Evolutionary conservation across 2,113 vertebrate species (phyloP).

Genomic region (Pseudorhombus dupliciocellatus): DNA sequence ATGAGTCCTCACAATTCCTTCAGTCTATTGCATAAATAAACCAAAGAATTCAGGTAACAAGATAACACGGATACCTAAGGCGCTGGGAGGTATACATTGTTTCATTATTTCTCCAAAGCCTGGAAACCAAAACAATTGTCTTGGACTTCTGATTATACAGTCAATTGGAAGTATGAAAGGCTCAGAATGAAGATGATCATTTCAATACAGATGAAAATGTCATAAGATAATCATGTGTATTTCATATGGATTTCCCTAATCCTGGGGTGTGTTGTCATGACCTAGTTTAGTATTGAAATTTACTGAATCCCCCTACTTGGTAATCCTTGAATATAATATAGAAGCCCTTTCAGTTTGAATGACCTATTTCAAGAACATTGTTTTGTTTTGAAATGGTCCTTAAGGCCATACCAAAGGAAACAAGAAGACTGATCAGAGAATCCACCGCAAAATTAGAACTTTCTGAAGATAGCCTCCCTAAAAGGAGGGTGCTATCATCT

Average conservation of each 20-base stretch:
- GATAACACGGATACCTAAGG: slow-evolving; percentile 22
- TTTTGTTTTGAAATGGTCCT: slow-evolving; percentile 56
- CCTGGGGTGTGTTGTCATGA: slow-evolving; percentile 64
- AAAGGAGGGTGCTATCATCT: not conserved
- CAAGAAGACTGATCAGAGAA: slow-evolving; percentile 10
- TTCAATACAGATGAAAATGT: slow-evolving; percentile 57
- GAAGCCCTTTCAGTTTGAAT: slow-evolving; percentile 48
- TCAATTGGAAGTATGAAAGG: slow-evolving; percentile 58
- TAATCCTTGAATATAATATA: slow-evolving; percentile 68
- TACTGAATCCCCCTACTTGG: slow-evolving; percentile 60
- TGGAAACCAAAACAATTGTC: slow-evolving; percentile 32
- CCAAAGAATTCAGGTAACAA: slow-evolving; percentile 32
- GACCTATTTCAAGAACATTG: slow-evolving; percentile 60
- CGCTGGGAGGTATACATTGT: slow-evolving; percentile 2
- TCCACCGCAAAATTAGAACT: slow-evolving; percentile 9
- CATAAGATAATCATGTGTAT: slow-evolving; percentile 49
- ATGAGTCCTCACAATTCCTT: slow-evolving; percentile 27
- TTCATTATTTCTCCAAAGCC: slow-evolving; percentile 30
- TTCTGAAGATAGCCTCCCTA: slow-evolving; percentile 7
- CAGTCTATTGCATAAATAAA: slow-evolving; percentile 39
- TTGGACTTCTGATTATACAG: slow-evolving; percentile 29
- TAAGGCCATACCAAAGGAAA: slow-evolving; percentile 38
- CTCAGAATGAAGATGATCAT: slow-evolving; percentile 52
- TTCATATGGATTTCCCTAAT: slow-evolving; percentile 72
- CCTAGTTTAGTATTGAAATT: slow-evolving; percentile 69